Evolutionary conservation across 2,113 vertebrate genomes (phyloP).

Genomic region (Maccullochella peelii): DNA sequence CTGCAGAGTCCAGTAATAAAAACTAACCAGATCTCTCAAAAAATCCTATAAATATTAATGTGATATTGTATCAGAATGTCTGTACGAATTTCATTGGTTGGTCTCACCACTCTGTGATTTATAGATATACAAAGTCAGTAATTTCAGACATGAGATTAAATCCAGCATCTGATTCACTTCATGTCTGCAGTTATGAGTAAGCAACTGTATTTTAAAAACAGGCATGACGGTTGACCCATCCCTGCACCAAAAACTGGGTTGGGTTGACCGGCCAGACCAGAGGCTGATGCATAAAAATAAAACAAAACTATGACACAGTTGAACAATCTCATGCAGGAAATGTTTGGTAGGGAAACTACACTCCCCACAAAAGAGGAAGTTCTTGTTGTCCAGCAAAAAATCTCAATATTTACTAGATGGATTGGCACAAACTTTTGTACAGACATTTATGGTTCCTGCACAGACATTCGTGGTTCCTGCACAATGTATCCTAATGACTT

Average conservation of each 20-base stretch:
- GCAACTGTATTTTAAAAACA: not conserved
- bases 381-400: not conserved
- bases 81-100: not conserved
- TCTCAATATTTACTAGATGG: not conserved
- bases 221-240: not conserved
- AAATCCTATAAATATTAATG: not conserved
- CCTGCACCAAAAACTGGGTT: not conserved
- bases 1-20: not conserved
- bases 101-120: not conserved
- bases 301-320: not conserved
- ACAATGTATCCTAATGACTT: not conserved
- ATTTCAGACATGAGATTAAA: not conserved
- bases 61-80: not conserved
- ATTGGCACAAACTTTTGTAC: not conserved
- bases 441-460: too few species aligned
- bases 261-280: not conserved
- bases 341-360: not conserved
- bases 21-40: not conserved
- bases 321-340: not conserved
- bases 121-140: not conserved
- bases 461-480: not conserved
- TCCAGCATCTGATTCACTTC: not conserved
- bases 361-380: not conserved
- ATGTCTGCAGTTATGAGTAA: not conserved
- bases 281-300: not conserved